These are phyloP conservation scores for Malurus elegans DNA, from an alignment of 2,113 vertebrate species.

Conservation along the genomic window DNA sequence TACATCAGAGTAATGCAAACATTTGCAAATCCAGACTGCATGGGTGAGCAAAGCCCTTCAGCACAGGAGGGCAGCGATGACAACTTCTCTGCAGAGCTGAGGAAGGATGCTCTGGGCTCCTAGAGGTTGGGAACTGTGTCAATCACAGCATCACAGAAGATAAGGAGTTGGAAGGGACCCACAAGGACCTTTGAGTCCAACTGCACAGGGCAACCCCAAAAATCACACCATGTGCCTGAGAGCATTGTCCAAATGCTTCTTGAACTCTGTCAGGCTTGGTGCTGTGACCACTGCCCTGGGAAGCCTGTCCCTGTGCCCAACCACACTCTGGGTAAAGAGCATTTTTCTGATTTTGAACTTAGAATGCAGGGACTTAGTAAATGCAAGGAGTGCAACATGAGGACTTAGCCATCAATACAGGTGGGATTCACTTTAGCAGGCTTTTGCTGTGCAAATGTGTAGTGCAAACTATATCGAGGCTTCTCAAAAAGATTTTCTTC, in stretches of 20 bases:
- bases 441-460: not conserved
- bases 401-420: not conserved
- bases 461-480: not conserved
- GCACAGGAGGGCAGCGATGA: not conserved
- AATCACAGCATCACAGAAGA: not conserved
- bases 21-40: not conserved
- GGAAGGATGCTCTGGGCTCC: not conserved
- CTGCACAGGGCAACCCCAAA: not conserved
- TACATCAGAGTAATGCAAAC: fast-evolving
- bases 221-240: not conserved
- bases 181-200: not conserved
- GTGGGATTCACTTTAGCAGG: not conserved
- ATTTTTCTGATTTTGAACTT: not conserved
- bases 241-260: not conserved
- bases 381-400: not conserved
- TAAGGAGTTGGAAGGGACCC: not conserved
- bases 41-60: not conserved
- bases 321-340: not conserved
- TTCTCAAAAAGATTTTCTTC: not conserved
- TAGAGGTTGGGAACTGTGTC: not conserved
- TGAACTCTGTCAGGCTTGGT: not conserved
- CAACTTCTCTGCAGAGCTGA: not conserved
- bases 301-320: not conserved
- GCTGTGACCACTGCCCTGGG: not conserved
- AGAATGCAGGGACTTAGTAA: not conserved